These are phyloP conservation scores for Mycteria americana DNA, from an alignment of 2,797 vertebrate genomes.

Conservation along the genomic window DNA sequence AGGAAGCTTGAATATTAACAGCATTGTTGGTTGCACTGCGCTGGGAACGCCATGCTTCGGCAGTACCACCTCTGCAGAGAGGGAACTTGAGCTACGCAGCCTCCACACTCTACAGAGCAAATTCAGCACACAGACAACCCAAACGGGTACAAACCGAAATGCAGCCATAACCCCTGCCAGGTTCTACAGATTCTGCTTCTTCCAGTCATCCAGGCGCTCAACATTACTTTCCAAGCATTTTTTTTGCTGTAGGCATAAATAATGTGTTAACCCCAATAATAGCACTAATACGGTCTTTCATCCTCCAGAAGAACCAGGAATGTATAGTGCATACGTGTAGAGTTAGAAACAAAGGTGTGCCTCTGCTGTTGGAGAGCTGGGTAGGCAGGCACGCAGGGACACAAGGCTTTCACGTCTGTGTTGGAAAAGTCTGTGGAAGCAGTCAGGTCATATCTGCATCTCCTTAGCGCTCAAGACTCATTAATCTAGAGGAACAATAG, in stretches of 20 bases:
- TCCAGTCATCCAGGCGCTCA: background rate
- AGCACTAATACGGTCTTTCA: background rate
- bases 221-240: no score
- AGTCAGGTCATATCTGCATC: background rate
- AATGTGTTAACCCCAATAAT: background rate
- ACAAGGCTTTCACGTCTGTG: rapidly evolving
- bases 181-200: background rate
- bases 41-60: background rate
- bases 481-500: background rate
- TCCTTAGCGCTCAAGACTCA: background rate
- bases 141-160: background rate
- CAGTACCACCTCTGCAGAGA: background rate
- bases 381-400: background rate
- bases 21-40: rapidly evolving
- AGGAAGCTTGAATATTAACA: background rate
- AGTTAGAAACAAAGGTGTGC: no score
- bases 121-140: background rate
- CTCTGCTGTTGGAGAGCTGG: background rate
- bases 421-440: background rate
- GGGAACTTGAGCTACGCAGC: background rate
- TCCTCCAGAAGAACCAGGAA: no score
- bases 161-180: background rate
- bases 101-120: background rate
- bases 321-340: rapidly evolving
- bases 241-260: background rate